These are phyloP conservation scores for Arctopsyche grandis DNA, from an alignment of 1,140 invertebrate genomes.

Conservation along the genomic window DNA sequence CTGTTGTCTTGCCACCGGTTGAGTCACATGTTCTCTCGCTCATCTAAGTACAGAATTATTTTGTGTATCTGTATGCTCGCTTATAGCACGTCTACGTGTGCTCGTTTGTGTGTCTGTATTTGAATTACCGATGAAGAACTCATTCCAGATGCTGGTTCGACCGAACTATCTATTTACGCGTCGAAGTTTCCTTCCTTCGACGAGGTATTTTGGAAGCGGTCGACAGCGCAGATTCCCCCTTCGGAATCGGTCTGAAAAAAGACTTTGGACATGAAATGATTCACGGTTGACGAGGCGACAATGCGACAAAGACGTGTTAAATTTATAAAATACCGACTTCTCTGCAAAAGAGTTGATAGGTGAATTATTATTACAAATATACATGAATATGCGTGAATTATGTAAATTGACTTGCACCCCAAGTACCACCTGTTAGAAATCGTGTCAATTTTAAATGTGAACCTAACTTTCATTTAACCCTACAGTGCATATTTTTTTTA, in stretches of 20 bases:
- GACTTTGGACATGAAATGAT: not conserved
- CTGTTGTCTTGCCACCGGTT: too few species aligned
- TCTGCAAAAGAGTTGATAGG: too few species aligned
- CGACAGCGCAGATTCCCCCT: not conserved
- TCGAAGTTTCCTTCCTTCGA: slow-evolving; percentile 22
- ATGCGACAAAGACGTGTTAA: not conserved
- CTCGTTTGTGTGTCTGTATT: not conserved
- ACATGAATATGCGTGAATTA: too few species aligned
- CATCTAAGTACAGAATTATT: too few species aligned
- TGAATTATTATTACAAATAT: too few species aligned
- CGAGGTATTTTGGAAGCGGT: slow-evolving; percentile 16
- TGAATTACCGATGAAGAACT: slow-evolving; percentile 31
- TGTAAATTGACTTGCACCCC: too few species aligned
- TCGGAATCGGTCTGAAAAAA: slow-evolving; percentile 2
- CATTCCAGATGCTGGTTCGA: slow-evolving; percentile 32
- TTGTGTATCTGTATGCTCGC: not conserved
- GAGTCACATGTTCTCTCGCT: too few species aligned
- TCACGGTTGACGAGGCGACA: not conserved
- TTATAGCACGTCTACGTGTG: not conserved
- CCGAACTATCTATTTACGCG: slow-evolving; percentile 36
- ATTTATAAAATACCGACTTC: not conserved
- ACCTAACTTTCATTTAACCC: too few species aligned
- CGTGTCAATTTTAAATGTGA: too few species aligned
- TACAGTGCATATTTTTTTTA: too few species aligned
- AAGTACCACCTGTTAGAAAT: too few species aligned